Evolutionary conservation across 1,140 invertebrate genomes (phyloP).

Genomic region (Lycorma delicatula): DNA sequence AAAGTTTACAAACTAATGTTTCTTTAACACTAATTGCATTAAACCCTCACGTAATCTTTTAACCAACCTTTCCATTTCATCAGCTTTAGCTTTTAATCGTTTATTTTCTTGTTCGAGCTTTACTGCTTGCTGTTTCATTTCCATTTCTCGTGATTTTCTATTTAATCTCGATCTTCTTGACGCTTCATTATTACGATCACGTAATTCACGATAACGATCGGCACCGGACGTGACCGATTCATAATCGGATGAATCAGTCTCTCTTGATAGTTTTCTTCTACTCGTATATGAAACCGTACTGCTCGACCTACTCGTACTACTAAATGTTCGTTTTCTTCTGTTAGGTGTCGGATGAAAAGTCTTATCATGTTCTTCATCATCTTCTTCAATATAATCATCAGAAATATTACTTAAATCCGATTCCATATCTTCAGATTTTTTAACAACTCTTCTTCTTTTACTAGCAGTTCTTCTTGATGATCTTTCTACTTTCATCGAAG

Average conservation of each 20-base stretch:
- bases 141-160: conserved; percentile 54
- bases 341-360: not conserved
- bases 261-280: not conserved
- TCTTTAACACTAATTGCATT: no score
- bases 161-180: conserved; percentile 61
- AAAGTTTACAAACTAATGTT: no score
- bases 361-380: not conserved
- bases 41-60: no score
- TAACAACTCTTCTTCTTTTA: no score
- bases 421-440: not conserved
- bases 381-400: not conserved
- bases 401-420: not conserved
- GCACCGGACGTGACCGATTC: conserved; percentile 9
- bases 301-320: not conserved
- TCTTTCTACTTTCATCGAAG: no score
- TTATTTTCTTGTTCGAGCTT: conserved; percentile 40
- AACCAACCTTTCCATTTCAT: no score
- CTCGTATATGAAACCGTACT: not conserved
- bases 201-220: conserved; percentile 50
- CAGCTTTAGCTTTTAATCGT: conserved; percentile 40
- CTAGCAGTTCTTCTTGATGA: no score
- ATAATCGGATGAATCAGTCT: not conserved
- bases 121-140: conserved; percentile 35
- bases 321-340: not conserved
- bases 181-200: conserved; percentile 68